These are phyloP conservation scores for Crypturellus undulatus DNA, from an alignment of 2,113 vertebrate species.

Conservation along the genomic window DNA sequence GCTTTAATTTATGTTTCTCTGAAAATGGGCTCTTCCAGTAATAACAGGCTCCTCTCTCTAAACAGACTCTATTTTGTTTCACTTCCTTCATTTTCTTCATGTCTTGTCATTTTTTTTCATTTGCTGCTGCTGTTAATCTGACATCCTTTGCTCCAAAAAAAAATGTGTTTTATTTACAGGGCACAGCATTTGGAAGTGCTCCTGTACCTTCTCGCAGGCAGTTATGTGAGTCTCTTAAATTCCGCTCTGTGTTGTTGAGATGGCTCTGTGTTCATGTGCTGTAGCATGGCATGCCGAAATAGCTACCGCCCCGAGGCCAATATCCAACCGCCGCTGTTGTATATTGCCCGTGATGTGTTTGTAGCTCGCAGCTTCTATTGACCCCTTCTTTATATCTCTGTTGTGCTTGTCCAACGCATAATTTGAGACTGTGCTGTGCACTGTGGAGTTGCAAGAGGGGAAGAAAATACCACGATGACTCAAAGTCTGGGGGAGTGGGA, in stretches of 20 bases:
- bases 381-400: slow-evolving; percentile 56
- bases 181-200: slow-evolving; percentile 84
- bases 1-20: slow-evolving; percentile 31
- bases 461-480: slow-evolving; percentile 45
- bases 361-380: slow-evolving; percentile 67
- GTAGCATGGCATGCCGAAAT: slow-evolving; percentile 84
- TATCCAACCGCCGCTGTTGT: slow-evolving; percentile 79
- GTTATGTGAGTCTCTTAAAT: slow-evolving; percentile 85
- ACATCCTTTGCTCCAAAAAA: slow-evolving; percentile 76
- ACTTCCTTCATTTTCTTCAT: slow-evolving; percentile 55
- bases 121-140: slow-evolving; percentile 74
- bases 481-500: slow-evolving; percentile 75
- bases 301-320: slow-evolving; percentile 75
- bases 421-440: neutral
- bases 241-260: slow-evolving; percentile 83
- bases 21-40: slow-evolving; percentile 41
- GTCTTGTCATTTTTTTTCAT: slow-evolving; percentile 60
- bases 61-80: slow-evolving; percentile 10
- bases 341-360: slow-evolving; percentile 76
- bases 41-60: slow-evolving; percentile 40
- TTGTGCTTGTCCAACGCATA: slow-evolving; percentile 57
- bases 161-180: slow-evolving; percentile 88
- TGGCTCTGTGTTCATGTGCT: slow-evolving; percentile 81
- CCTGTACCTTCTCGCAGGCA: slow-evolving; percentile 85
- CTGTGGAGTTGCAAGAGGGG: neutral